Evolutionary conservation across 2,888 invertebrate species (phyloP).

Genomic region (Parnassius orleans): DNA sequence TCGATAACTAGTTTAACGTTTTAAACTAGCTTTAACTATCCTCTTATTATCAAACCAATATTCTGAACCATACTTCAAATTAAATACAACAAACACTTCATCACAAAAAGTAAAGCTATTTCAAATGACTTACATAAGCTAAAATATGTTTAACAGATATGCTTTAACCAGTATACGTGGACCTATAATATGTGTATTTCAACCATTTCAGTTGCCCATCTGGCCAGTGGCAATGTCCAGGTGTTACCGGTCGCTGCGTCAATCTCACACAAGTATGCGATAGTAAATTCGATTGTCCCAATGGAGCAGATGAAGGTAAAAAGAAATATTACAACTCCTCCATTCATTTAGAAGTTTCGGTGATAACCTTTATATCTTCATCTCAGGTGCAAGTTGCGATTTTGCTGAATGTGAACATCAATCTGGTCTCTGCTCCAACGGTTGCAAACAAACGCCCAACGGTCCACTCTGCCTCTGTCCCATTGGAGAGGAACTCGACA

Average conservation of each 20-base stretch:
- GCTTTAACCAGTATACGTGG: too few relatives aligned
- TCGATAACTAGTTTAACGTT: too few relatives aligned
- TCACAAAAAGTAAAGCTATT: too few relatives aligned
- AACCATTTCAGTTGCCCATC: slow-evolving; percentile 81
- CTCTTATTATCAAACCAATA: too few relatives aligned
- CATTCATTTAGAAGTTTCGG: neutral
- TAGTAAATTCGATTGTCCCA: slow-evolving; percentile 93
- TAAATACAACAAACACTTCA: too few relatives aligned
- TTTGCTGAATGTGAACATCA: slow-evolving; percentile 89
- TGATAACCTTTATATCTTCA: neutral
- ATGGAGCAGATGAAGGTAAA: slow-evolving; percentile 94
- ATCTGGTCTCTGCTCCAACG: slow-evolving; percentile 88
- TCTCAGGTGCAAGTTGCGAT: slow-evolving; percentile 87
- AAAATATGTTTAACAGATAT: too few relatives aligned
- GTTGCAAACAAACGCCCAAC: slow-evolving; percentile 91
- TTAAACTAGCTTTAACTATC: too few relatives aligned
- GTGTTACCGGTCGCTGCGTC: slow-evolving; percentile 89
- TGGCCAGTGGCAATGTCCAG: slow-evolving; percentile 94
- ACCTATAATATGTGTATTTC: neutral
- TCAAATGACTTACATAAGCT: too few relatives aligned
- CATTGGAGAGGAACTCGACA: slow-evolving; percentile 88
- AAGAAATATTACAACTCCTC: neutral
- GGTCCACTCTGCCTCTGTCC: slow-evolving; percentile 97
- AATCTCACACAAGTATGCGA: slow-evolving; percentile 95
- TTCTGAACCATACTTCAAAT: too few relatives aligned